Percentiles rank a stretch among this genome's conserved stretches.
Evolutionary conservation across 2,113 vertebrate species (phyloP).

Genomic region (Gambusia holbrooki): DNA sequence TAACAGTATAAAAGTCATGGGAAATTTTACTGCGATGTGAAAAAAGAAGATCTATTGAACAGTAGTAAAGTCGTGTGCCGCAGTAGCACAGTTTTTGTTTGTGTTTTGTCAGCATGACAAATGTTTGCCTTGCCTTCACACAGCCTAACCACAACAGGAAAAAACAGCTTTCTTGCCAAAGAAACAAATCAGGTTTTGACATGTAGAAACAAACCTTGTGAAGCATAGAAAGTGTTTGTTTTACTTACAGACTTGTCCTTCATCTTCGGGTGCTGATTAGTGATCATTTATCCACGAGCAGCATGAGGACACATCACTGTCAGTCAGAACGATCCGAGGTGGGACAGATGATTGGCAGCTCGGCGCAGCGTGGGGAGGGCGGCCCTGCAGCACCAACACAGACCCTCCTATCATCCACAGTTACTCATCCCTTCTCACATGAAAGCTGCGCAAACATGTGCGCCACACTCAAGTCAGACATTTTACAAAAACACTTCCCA

Average conservation of each 20-base stretch:
- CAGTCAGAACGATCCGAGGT: conserved; percentile 37
- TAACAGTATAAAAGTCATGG: background rate
- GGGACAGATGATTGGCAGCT: conserved; percentile 56
- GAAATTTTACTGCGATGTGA: background rate
- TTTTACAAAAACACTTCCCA: background rate
- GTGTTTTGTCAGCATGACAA: conserved; percentile 37
- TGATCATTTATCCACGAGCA: conserved; percentile 60
- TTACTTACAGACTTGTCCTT: conserved; percentile 69
- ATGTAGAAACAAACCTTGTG: background rate
- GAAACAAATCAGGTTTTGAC: conserved; percentile 11
- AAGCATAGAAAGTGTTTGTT: background rate
- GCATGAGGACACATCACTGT: conserved; percentile 31
- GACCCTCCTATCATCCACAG: conserved; percentile 50
- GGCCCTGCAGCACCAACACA: conserved; percentile 42
- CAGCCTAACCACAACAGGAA: conserved; percentile 66
- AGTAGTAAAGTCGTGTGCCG: background rate
- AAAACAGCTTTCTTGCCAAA: conserved; percentile 57
- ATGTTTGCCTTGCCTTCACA: conserved; percentile 52
- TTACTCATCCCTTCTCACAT: conserved; percentile 21
- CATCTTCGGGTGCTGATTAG: conserved; percentile 48
- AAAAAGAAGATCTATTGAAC: background rate
- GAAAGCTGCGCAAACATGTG: background rate
- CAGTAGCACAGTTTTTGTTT: conserved; percentile 25
- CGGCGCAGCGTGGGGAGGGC: conserved; percentile 14
- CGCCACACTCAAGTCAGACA: background rate